Base-by-base conservation (phyloP, 2,113 vertebrate genomes). In the Stegastes partitus region DNA sequence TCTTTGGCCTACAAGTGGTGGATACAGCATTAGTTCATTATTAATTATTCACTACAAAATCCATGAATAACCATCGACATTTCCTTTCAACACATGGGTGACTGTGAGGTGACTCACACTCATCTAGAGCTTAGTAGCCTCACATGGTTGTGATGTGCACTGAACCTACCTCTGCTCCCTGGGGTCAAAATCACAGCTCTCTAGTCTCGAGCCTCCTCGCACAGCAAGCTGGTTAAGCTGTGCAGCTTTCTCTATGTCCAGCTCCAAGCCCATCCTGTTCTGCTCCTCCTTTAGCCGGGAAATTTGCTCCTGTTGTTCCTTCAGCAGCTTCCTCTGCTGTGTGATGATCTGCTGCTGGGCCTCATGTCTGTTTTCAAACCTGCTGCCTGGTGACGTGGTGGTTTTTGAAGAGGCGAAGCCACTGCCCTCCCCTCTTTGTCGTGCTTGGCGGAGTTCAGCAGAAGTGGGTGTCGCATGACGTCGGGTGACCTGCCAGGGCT, bases 291-390 rank as follows among this genome's bases (percentile, higher is more conserved):
- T 95, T 74, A 98, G 93, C 34, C 77, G 90, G 10, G 85, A 74
- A 64, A 98, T 97, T 77, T 95, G 87, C 71, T 96, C 92, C 74
- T 95, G 92, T 88, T 99, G 97, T 81, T 97, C 95, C 87, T 94
- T 91, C 83, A 99, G 94, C 77, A 95, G 95, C 81, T 89, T 93
- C 76, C 86, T 96, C 81, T 99, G 98, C 77, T 96, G 90, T 12
- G 94, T 69, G 67, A 98, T 97, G 73, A 97, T 90, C 76, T 90
- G 92, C 82, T 96, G 94, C 92, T 98, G 97, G 82, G 90, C 93
- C 42, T 86, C 50, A 1, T 96, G 90, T 31, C 79, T 91, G 77
- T 92, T 92, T 80, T 95, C 92, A 74, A 95, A 96, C 74, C 71
- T 25, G 70, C 88, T 77, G 0, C 92, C 84, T 0, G 7, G 18